These are phyloP conservation scores for Dermatemys mawii DNA, from an alignment of 2,113 vertebrate genomes.

Conservation along the genomic window DNA sequence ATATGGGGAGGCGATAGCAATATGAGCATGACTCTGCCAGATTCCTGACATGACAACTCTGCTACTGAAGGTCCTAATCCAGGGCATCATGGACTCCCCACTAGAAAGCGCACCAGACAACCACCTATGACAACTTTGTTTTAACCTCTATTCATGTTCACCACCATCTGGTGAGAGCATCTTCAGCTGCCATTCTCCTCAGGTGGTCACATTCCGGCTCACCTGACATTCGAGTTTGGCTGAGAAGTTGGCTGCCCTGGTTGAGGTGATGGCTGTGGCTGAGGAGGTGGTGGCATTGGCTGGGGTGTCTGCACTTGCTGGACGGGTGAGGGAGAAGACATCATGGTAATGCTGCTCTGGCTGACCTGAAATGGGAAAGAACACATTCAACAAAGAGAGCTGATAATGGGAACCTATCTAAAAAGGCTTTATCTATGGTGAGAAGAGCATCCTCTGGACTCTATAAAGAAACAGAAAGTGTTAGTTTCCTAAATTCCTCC, in stretches of 20 bases:
- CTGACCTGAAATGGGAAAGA: constrained; percentile 78
- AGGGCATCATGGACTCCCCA: neutral
- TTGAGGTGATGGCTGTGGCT: constrained; percentile 92
- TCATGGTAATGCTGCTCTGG: constrained; percentile 85
- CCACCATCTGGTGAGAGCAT: neutral
- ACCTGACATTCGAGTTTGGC: constrained; percentile 95
- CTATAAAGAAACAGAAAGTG: constrained; percentile 13
- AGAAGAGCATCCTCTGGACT: constrained; percentile 1
- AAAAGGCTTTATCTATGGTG: constrained; percentile 14
- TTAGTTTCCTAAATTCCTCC: constrained; percentile 3
- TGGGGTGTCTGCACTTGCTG: constrained; percentile 91
- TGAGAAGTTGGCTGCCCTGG: constrained; percentile 89
- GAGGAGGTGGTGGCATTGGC: constrained; percentile 92
- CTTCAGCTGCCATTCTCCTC: neutral
- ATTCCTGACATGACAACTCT: neutral
- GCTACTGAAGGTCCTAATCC: neutral
- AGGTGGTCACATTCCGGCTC: neutral
- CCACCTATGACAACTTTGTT: neutral
- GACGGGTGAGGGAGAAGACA: constrained; percentile 93
- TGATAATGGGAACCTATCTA: constrained; percentile 26
- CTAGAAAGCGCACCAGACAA: neutral
- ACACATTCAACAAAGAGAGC: neutral
- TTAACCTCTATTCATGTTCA: neutral
- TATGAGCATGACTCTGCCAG: neutral
- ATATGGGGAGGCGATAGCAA: neutral